These are phyloP conservation scores for Babylonia areolata DNA, from an alignment of 1,140 invertebrate species.

Conservation along the genomic window DNA sequence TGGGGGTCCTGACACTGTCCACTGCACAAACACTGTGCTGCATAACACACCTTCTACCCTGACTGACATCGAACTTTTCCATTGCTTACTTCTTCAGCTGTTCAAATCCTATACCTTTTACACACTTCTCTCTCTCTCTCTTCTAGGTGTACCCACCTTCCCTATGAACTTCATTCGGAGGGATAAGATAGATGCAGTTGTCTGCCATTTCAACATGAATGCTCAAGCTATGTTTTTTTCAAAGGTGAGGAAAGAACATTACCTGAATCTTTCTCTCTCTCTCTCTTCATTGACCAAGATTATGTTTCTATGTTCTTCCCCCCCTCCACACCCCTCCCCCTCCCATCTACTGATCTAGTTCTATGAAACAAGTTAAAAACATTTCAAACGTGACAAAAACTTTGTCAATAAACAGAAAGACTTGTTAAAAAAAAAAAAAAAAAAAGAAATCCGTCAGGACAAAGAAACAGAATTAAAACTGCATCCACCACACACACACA, in stretches of 20 bases:
- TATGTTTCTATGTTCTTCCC: background rate
- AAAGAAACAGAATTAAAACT: background rate
- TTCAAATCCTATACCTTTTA: background rate
- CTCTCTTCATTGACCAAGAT: background rate
- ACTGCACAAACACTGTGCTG: background rate
- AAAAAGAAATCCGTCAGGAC: background rate
- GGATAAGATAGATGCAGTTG: background rate
- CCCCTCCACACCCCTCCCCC: background rate
- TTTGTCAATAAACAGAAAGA: background rate
- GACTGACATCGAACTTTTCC: too few relatives aligned
- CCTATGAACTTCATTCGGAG: too few relatives aligned
- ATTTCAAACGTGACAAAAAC: slow-evolving; percentile 20
- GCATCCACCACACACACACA: background rate
- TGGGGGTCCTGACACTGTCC: background rate
- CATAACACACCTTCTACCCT: background rate
- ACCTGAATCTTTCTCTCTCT: too few relatives aligned
- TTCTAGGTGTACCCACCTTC: too few relatives aligned
- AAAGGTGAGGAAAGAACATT: too few relatives aligned
- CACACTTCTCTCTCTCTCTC: background rate
- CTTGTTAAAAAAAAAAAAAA: background rate
- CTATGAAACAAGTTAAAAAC: slow-evolving; percentile 12
- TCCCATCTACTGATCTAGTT: background rate
- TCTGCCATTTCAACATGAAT: background rate
- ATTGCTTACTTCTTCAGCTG: too few relatives aligned
- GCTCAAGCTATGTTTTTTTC: too few relatives aligned